Evolutionary conservation across 2,113 vertebrate genomes (phyloP).

Genomic region (Lagopus muta): DNA sequence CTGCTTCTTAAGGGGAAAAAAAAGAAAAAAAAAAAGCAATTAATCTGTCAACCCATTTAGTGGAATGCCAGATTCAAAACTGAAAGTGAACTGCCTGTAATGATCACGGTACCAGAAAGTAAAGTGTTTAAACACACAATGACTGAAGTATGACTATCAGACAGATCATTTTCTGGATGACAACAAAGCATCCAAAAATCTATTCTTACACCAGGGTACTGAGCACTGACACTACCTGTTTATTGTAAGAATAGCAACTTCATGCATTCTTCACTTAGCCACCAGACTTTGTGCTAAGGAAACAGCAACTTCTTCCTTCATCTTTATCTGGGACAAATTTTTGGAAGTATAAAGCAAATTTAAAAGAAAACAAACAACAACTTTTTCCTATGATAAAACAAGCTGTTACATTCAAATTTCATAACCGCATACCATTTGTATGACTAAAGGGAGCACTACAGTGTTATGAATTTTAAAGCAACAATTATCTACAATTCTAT

Average conservation of each 20-base stretch:
- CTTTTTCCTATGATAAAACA: constrained; percentile 38
- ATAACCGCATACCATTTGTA: constrained; percentile 45
- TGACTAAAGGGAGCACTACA: constrained; percentile 58
- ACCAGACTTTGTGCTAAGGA: constrained; percentile 41
- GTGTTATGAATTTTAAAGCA: constrained; percentile 65
- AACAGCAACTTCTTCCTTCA: constrained; percentile 14
- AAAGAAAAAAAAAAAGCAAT: constrained; percentile 38
- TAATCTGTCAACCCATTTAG: constrained; percentile 65
- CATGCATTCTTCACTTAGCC: constrained; percentile 22
- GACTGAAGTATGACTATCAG: constrained; percentile 44
- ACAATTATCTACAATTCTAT: constrained; percentile 63
- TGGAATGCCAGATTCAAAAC: constrained; percentile 48
- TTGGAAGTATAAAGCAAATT: neutral
- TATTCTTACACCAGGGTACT: neutral
- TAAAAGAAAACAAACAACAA: neutral
- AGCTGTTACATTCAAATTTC: constrained; percentile 59
- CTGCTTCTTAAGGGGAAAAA: constrained; percentile 24
- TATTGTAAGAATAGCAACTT: constrained; percentile 3
- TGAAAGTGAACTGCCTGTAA: constrained; percentile 51
- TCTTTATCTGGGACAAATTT: neutral
- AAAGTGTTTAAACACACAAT: constrained; percentile 52
- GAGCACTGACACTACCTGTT: neutral
- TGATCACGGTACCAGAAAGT: constrained; percentile 32
- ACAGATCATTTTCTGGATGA: constrained; percentile 33
- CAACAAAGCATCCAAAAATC: constrained; percentile 32